These are phyloP conservation scores for Holothuria glaberrima DNA, from an alignment of 35 echinoderm and acorn worm species.

Conservation along the genomic window DNA sequence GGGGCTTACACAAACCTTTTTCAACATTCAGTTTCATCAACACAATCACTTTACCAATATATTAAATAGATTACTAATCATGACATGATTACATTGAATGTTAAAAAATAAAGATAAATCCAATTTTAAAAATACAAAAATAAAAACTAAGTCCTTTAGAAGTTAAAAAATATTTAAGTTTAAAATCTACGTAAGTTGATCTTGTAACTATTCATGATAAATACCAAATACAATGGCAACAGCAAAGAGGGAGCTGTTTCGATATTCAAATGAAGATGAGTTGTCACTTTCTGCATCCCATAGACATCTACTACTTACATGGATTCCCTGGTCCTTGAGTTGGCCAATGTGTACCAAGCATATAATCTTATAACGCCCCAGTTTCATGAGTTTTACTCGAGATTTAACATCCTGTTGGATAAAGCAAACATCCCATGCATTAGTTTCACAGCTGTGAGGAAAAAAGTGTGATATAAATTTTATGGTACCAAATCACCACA, in stretches of 20 bases:
- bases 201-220: conserved; percentile 80
- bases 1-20: too few species aligned
- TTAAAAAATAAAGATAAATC: too few species aligned
- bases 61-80: too few species aligned
- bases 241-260: conserved; percentile 87
- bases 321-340: conserved; percentile 90
- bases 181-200: background rate
- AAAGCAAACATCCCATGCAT: conserved; percentile 14
- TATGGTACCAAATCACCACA: too few species aligned
- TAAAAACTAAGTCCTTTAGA: too few species aligned
- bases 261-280: conserved; percentile 88
- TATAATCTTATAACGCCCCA: conserved; percentile 91
- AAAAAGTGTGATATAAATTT: too few species aligned
- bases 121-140: too few species aligned
- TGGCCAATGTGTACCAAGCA: conserved; percentile 95
- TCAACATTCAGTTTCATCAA: too few species aligned
- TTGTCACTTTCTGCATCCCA: conserved; percentile 89
- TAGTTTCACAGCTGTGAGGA: background rate
- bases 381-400: conserved; percentile 82
- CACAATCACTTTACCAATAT: too few species aligned
- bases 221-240: conserved; percentile 90
- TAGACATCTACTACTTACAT: conserved; percentile 86
- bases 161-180: too few species aligned
- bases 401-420: conserved; percentile 88
- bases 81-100: too few species aligned